Conservation (phyloP, 1,140 invertebrate species). For the Dermatophagoides farinae region DNA sequence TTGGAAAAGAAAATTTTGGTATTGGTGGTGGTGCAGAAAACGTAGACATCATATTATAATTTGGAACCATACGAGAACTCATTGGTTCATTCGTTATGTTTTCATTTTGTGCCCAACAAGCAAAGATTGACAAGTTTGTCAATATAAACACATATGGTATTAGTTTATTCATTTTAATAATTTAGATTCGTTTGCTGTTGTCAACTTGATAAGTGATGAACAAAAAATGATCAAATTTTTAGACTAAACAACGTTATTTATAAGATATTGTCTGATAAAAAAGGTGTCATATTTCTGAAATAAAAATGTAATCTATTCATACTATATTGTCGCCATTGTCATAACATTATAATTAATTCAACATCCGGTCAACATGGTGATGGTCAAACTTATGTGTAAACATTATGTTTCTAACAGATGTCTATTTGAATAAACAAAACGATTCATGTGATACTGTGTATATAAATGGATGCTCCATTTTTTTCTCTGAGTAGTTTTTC, state of each 20-base stretch:
- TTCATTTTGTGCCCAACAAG: too few species aligned
- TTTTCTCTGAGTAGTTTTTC: not conserved
- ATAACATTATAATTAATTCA: too few species aligned
- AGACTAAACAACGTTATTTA: not conserved
- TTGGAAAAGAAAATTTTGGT: not conserved
- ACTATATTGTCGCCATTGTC: not conserved
- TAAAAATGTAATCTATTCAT: not conserved
- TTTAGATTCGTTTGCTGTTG: not conserved
- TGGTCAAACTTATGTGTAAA: too few species aligned
- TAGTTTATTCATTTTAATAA: not conserved
- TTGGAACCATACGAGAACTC: too few species aligned
- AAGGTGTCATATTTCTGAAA: not conserved
- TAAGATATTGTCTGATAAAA: not conserved
- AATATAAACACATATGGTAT: not conserved
- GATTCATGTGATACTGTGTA: not conserved
- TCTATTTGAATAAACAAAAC: too few species aligned
- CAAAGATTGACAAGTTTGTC: too few species aligned
- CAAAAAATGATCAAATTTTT: not conserved
- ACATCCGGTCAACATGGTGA: too few species aligned
- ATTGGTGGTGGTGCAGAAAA: not conserved
- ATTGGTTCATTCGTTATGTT: too few species aligned
- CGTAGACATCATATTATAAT: too few species aligned
- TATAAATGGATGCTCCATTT: not conserved
- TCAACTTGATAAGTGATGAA: not conserved
- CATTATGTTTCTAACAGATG: too few species aligned